Evolutionary conservation across 1,140 invertebrate species (phyloP).

Genomic region (Archivesica marissinica): DNA sequence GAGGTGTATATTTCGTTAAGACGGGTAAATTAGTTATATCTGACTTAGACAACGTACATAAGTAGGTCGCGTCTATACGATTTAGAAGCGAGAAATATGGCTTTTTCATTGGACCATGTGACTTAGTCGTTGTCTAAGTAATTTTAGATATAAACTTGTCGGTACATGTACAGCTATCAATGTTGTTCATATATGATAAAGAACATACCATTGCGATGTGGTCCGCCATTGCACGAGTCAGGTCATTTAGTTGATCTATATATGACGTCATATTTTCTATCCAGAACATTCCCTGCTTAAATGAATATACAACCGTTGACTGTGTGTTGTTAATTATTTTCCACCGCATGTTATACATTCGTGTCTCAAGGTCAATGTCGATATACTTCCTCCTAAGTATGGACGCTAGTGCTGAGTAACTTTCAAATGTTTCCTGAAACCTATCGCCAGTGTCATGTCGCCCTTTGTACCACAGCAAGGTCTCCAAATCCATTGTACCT

Average conservation of each 20-base stretch:
- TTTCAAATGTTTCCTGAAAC: neutral
- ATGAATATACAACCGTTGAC: neutral
- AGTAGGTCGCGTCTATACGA: no score
- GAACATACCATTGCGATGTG: conserved; percentile 26
- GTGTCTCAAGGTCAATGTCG: neutral
- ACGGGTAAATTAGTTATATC: no score
- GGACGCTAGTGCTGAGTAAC: neutral
- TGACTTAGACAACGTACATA: no score
- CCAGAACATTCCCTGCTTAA: neutral
- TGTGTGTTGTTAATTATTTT: conserved; percentile 10
- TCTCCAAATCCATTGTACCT: neutral
- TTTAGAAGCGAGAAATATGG: no score
- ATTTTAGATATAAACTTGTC: no score
- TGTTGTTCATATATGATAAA: neutral
- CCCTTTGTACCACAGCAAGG: conserved; percentile 29
- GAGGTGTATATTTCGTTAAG: no score
- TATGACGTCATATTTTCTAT: conserved; percentile 53
- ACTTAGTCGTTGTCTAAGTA: no score
- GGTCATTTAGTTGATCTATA: conserved; percentile 18
- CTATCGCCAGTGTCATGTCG: neutral
- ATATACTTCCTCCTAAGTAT: neutral
- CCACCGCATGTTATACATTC: neutral
- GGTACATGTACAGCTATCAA: no score
- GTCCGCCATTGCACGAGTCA: neutral
- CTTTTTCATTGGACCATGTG: no score